Base-by-base conservation (phyloP, 2,888 invertebrate species). In the Nomada ruficornis region DNA sequence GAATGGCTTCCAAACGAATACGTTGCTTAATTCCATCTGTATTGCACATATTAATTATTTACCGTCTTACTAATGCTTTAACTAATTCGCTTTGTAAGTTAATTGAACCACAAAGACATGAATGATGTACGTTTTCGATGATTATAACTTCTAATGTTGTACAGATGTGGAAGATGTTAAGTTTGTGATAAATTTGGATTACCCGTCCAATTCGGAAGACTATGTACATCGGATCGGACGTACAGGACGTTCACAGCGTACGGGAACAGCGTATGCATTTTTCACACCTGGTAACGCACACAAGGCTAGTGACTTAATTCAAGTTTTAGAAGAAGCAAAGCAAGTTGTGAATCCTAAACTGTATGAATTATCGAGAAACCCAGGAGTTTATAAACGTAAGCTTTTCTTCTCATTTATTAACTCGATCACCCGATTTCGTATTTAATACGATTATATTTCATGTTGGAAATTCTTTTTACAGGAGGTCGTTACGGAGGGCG, bases 121-220 rank as follows among this genome's bases (percentile, higher is more conserved):
- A 90, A 88, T 90, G 87, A 86, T 85, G 83, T 85, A 52, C 67
- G 63, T 47, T 84, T 84, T 84, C 73, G 64, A 78, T 65, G 80
- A 81, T 84, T 83, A 60, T 91, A 65, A 91, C 63, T 70, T 67
- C 52, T 71, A 29, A 63, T 87, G 89, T 92, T 88, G 87, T 93
- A 86, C 96, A 99, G 99, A 99, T 96, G 99, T 99, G 94, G 98
- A 99, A 94, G 99, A 99, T 95, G 98, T 99, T 94, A 98, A 99
- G 95, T 99, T 98, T 96, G 99, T 99, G 92, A 98, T 99, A 95
- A 99, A 99, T 96, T 98, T 97, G 95, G 99, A 99, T 95, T 99
- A 98, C 94, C 99, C 99, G 77, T 98, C 98, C 93, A 98, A 98
- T 94, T 98, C 98, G 3, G 99, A 99, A 95, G 99, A 99, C 94